Base-by-base conservation (phyloP, 2,888 invertebrate genomes). In the Lysandra bellargus region DNA sequence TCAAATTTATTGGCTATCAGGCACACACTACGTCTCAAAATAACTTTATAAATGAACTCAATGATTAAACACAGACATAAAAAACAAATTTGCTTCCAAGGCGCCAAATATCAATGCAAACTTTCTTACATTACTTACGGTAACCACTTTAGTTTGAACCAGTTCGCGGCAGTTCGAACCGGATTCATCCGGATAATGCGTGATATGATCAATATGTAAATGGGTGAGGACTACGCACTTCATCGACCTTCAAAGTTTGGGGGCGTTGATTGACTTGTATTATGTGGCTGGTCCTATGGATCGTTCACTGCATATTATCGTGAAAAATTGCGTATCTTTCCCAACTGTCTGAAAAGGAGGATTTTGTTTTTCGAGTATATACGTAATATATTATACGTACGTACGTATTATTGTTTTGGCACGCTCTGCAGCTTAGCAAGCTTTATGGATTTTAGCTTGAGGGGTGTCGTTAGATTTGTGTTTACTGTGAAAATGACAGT, bases 151-250 rank as follows among this genome's bases (percentile, higher is more conserved):
- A 49, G 75, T 75, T 75, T 23, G 12, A 49, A 49, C 75, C 49
- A 75, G 75, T 75, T 75, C 69, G 33, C 37, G 69, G 33, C 33
- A 69, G 33, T 33, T 69, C 4, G 14, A 69, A 4, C 69, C 69
- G 33, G 14, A 17, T 37, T 49, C 14, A 44, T 23, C 75, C 30
- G 49, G 49, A 4, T 75, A 49, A 12, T 23, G 44, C 49, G 4
- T 23, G 75, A 23, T 23, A 44, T 49, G 44, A 75, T 75, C 75
- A 49, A 75, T 75, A 75, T 75, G 75, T 75, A 75, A 75, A 75
- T 75, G 44, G 30, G 23, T 74, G 44, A 44, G 75, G 75, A 75
- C 53, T 49, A 75, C 75, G 49, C 75, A 49, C 75, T 49, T 37
- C 49, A 44, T 49, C 12, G 23, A 75, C 49, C 49, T 75, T 49